phyloP scores from a whole-genome alignment of 2,797 vertebrate genomes.

The Melanotaenia nigrans region DNA sequence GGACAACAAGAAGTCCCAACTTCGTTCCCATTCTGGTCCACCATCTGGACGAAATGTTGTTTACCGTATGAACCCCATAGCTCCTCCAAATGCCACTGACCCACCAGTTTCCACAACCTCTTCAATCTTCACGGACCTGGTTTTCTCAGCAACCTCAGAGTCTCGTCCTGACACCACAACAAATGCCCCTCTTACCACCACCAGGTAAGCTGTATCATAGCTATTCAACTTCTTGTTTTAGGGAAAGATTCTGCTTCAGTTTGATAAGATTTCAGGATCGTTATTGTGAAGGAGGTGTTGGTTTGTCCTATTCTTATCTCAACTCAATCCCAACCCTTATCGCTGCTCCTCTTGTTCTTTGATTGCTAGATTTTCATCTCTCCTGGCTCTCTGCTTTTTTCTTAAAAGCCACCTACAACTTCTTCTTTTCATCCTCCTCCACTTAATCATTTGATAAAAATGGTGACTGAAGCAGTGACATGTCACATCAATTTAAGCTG shows the following conservation, averaged over 20 bases:
- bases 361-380: slow-evolving; percentile 19
- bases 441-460: slow-evolving; percentile 35
- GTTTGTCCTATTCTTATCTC: no score
- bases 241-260: not conserved
- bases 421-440: slow-evolving; percentile 17
- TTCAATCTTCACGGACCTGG: slow-evolving; percentile 53
- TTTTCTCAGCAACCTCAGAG: slow-evolving; percentile 55
- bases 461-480: slow-evolving; percentile 26
- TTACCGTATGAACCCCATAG: slow-evolving; percentile 73
- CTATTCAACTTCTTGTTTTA: not conserved
- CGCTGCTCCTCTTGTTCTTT: slow-evolving; percentile 7
- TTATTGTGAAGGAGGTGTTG: not conserved
- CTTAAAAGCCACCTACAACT: slow-evolving; percentile 18
- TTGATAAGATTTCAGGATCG: slow-evolving; percentile 1
- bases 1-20: slow-evolving; percentile 83
- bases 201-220: slow-evolving; percentile 38
- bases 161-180: slow-evolving; percentile 36
- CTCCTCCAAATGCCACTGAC: slow-evolving; percentile 48
- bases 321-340: not conserved
- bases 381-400: not conserved
- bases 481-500: slow-evolving; percentile 42
- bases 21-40: slow-evolving; percentile 78
- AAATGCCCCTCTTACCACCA: slow-evolving; percentile 49
- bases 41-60: slow-evolving; percentile 73
- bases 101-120: slow-evolving; percentile 34